Base-by-base conservation (phyloP, 2,113 vertebrate genomes). In the Oostethus manadensis region DNA sequence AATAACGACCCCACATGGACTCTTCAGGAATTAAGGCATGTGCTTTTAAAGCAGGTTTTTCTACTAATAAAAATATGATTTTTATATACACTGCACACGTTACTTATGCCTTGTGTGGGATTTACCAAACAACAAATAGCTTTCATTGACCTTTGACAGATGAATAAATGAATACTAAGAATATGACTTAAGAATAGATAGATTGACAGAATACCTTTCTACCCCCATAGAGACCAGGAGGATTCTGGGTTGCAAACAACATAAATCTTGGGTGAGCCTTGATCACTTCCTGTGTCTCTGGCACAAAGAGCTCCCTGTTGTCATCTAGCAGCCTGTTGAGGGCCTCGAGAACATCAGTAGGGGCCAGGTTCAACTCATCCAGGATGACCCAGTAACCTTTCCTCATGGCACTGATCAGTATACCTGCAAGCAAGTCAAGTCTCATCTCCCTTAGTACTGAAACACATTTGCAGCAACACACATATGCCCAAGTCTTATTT, bases 341-440 rank as follows among this genome's bases (percentile, higher is more conserved):
- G 60, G 97, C 97, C 75, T 99, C 97, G 61, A 99, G 84, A 35
- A 99, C 97, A 69, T 99, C 96, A 0, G 95, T 97, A 61, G 97
- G 96, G 49, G 97, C 97, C 64, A 99, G 88, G 80, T 99, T 99
- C 74, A 99, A 76, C 80, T 99, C 97, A 59, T 99, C 97, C 21
- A 99, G 89, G 69, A 99, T 90, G 47, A 99, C 93, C 97, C 97
- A 99, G 85, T 97, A 97, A 51, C 97, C 97, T 65, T 94, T 98
- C 71, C 93, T 90, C 96, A 99, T 98, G 50, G 97, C 96, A 74
- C 97, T 93, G 61, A 98, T 96, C 60, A 99, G 90, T 59, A 99
- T 74, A 6, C 97, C 97, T 99, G 76, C 6, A 60, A 13, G 7
- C 58, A 16, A 46, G 21, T 15, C 3, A 21, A 6, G 29, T 1